phyloP scores from a whole-genome alignment of 2,113 vertebrate genomes.

The Onychorhynchus coronatus region DNA sequence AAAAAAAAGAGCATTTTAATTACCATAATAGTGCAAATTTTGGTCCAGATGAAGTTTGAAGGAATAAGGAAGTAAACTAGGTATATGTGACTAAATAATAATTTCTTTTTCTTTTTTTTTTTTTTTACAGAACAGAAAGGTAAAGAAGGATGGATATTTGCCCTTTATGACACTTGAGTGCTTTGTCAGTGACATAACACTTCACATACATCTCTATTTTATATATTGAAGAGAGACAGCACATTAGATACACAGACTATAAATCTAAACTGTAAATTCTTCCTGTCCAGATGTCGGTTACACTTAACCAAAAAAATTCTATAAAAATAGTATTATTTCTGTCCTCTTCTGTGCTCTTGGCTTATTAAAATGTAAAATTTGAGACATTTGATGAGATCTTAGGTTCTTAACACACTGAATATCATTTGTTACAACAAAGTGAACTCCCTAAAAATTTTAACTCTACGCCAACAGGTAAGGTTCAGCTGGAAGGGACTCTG shows the following conservation, averaged over 20 bases:
- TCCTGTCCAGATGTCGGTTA: neutral
- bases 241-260: neutral
- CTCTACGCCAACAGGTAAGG: neutral
- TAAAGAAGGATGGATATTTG: neutral
- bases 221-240: neutral
- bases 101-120: neutral
- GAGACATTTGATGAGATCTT: neutral
- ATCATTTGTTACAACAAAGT: neutral
- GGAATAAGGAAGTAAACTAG: neutral
- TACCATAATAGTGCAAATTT: neutral
- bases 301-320: neutral
- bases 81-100: neutral
- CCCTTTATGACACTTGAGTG: neutral
- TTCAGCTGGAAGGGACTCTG: neutral
- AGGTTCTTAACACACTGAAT: neutral
- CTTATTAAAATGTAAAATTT: neutral
- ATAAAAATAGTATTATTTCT: neutral
- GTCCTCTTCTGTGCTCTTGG: neutral
- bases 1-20: neutral
- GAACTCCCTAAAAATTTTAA: neutral
- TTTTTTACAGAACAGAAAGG: neutral
- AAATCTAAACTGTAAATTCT: neutral
- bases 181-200: neutral
- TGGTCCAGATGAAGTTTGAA: neutral
- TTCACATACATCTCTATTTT: neutral